Percentiles rank a stretch among this genome's conserved stretches.
Conservation (phyloP, 30 jellyfish, hydroid and myxozoan genomes). For the Aurelia aurita region DNA sequence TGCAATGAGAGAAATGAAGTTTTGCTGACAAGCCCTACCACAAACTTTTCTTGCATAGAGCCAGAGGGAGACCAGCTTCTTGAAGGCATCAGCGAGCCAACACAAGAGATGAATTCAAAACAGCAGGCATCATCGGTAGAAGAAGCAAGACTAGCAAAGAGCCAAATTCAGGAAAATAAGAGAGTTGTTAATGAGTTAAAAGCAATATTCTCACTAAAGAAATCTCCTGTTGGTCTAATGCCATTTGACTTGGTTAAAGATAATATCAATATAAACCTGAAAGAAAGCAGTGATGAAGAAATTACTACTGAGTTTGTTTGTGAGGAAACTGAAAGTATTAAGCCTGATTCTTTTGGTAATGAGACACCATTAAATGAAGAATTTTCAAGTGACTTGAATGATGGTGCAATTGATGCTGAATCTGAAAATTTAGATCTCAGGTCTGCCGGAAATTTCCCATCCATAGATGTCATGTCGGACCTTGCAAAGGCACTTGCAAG, state of each 20-base stretch:
- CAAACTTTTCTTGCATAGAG: neutral
- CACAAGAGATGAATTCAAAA: neutral
- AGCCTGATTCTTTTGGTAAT: neutral
- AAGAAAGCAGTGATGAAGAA: constrained; percentile 13
- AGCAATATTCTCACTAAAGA: constrained; percentile 37
- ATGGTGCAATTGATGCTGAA: neutral
- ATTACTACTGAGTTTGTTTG: neutral
- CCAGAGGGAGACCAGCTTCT: constrained; percentile 56
- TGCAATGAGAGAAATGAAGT: neutral
- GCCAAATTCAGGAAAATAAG: constrained; percentile 41
- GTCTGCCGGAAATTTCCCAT: neutral
- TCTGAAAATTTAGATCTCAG: neutral
- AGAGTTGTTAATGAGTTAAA: constrained; percentile 43
- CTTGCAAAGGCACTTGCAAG: constrained; percentile 10
- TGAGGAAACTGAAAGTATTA: neutral
- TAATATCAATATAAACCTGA: neutral
- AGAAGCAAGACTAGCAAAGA: constrained; percentile 5
- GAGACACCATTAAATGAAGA: neutral
- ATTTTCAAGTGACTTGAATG: neutral
- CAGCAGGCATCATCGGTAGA: neutral
- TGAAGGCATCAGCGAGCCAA: constrained; percentile 62
- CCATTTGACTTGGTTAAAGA: constrained; percentile 51
- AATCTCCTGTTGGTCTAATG: constrained; percentile 62
- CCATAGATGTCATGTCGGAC: constrained; percentile 13
- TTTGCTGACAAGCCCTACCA: neutral